These are phyloP conservation scores for Julus scanicus DNA, from an alignment of 2,888 invertebrate genomes.

Conservation along the genomic window DNA sequence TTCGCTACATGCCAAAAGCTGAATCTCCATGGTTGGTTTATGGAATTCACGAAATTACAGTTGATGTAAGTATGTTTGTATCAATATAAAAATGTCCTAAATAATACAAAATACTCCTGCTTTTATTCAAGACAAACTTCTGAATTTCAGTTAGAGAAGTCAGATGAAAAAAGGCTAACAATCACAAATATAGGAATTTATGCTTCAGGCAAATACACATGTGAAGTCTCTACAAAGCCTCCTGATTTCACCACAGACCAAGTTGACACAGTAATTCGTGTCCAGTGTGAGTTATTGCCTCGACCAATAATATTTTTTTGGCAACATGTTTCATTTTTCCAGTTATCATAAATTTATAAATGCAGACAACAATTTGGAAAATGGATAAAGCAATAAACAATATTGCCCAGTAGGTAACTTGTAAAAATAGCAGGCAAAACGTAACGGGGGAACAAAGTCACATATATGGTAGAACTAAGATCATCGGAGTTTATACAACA, in stretches of 20 bases:
- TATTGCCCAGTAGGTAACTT: neutral
- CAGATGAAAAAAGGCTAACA: neutral
- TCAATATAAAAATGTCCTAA: no score
- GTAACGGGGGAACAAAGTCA: neutral
- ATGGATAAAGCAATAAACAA: neutral
- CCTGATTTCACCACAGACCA: neutral
- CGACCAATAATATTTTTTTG: neutral
- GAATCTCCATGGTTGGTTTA: neutral
- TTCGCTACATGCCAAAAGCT: neutral
- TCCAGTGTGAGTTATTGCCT: neutral
- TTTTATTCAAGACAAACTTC: no score
- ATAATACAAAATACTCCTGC: no score
- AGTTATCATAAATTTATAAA: neutral
- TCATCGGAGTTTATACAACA: neutral
- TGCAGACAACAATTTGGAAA: neutral
- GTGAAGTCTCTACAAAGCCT: neutral
- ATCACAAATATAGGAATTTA: neutral
- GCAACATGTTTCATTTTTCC: neutral
- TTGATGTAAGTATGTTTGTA: conserved; percentile 8
- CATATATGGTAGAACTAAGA: neutral
- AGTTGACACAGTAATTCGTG: neutral
- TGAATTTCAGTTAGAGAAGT: neutral
- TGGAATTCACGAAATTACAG: neutral
- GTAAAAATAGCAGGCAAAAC: neutral
- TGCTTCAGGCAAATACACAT: neutral